Percentiles rank a stretch among this genome's conserved stretches.
Evolutionary conservation across 2,113 vertebrate genomes (phyloP).

Genomic region (Psittacula cyanocephala): DNA sequence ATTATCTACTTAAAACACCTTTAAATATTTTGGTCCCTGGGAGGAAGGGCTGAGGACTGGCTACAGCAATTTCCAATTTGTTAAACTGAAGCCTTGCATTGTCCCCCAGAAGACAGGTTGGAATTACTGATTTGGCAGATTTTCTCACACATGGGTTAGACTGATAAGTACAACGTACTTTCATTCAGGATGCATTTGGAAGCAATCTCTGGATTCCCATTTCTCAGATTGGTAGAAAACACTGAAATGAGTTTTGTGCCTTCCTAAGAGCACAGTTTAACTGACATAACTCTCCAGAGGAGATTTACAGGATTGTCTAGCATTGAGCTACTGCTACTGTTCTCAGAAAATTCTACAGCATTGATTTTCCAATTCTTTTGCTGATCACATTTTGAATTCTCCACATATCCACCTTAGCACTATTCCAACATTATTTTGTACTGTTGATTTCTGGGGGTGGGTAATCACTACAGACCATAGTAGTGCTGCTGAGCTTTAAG

Average conservation of each 20-base stretch:
- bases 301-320: background rate
- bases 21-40: slow-evolving; percentile 54
- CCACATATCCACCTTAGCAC: background rate
- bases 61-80: slow-evolving; percentile 39
- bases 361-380: background rate
- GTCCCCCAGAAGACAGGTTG: slow-evolving; percentile 24
- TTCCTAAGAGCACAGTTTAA: background rate
- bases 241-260: background rate
- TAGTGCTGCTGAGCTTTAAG: background rate
- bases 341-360: background rate
- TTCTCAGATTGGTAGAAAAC: background rate
- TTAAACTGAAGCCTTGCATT: slow-evolving; percentile 17
- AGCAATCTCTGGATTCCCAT: background rate
- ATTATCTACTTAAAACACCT: slow-evolving; percentile 64
- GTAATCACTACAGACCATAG: background rate
- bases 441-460: background rate
- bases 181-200: slow-evolving; percentile 3
- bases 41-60: background rate
- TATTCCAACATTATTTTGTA: background rate
- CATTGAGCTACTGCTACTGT: background rate
- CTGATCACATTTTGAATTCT: background rate
- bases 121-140: slow-evolving; percentile 66
- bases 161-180: slow-evolving; percentile 50
- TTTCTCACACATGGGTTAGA: slow-evolving; percentile 49
- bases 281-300: background rate